A percentile compares a stretch with the other conserved stretches of the same genome.
phyloP scores from a whole-genome alignment of 2,888 invertebrate species.

The Leucophenga montana region DNA sequence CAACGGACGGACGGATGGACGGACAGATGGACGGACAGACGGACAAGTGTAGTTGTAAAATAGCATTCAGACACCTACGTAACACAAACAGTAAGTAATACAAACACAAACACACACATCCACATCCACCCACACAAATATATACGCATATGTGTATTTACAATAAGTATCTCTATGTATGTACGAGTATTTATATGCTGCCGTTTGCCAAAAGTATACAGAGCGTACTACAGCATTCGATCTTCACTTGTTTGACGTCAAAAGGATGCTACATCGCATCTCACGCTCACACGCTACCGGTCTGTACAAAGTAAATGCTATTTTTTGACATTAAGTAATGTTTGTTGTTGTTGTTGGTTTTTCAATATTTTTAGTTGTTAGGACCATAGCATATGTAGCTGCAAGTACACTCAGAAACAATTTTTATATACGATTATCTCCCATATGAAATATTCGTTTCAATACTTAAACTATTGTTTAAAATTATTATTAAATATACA shows the following conservation, averaged over 20 bases:
- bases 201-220: conserved; percentile 5
- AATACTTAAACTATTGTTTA: background rate
- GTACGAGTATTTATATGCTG: background rate
- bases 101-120: background rate
- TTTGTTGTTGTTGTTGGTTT: conserved; percentile 23
- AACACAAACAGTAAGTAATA: conserved; percentile 19
- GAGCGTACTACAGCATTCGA: background rate
- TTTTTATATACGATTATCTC: too few relatives aligned
- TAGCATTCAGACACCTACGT: conserved; percentile 20
- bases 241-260: conserved; percentile 13
- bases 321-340: conserved; percentile 10
- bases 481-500: too few relatives aligned
- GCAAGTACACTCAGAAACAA: too few relatives aligned
- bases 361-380: too few relatives aligned
- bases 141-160: background rate
- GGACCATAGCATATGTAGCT: too few relatives aligned
- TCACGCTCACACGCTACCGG: too few relatives aligned
- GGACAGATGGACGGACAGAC: background rate
- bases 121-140: background rate
- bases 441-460: too few relatives aligned
- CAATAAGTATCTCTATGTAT: background rate
- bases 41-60: conserved; percentile 18
- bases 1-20: background rate
- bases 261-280: background rate
- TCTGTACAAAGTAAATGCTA: background rate